These are phyloP conservation scores for Magallana gigas DNA, from an alignment of 1,140 invertebrate species.

Conservation along the genomic window DNA sequence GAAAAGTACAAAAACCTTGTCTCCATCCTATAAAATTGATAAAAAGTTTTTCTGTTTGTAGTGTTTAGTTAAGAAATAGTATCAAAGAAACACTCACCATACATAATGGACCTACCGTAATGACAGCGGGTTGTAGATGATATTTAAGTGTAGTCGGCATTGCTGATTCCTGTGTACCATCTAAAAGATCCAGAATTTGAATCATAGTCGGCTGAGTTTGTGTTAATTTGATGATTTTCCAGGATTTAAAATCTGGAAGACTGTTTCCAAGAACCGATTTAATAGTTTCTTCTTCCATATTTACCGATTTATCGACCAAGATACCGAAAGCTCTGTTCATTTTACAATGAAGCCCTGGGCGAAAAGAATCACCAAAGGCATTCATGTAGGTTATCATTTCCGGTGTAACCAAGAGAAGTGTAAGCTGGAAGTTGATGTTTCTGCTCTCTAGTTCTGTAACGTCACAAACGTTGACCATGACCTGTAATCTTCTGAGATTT, in stretches of 20 bases:
- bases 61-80: neutral
- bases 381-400: neutral
- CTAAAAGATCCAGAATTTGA: neutral
- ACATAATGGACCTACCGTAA: neutral
- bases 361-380: neutral
- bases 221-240: neutral
- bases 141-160: neutral
- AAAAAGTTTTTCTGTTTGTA: neutral
- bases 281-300: neutral
- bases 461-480: neutral
- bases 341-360: neutral
- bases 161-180: neutral
- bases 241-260: neutral
- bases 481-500: neutral
- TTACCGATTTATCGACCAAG: neutral
- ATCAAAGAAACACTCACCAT: neutral
- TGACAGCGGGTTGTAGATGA: neutral
- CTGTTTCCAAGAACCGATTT: neutral
- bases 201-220: neutral
- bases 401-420: neutral
- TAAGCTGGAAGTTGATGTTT: neutral
- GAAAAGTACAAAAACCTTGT: neutral
- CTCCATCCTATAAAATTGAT: neutral
- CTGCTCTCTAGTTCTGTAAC: neutral
- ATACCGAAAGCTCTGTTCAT: neutral